These are phyloP conservation scores for Gymnoscopelus braueri DNA, from an alignment of 2,797 vertebrate species.

Conservation along the genomic window DNA sequence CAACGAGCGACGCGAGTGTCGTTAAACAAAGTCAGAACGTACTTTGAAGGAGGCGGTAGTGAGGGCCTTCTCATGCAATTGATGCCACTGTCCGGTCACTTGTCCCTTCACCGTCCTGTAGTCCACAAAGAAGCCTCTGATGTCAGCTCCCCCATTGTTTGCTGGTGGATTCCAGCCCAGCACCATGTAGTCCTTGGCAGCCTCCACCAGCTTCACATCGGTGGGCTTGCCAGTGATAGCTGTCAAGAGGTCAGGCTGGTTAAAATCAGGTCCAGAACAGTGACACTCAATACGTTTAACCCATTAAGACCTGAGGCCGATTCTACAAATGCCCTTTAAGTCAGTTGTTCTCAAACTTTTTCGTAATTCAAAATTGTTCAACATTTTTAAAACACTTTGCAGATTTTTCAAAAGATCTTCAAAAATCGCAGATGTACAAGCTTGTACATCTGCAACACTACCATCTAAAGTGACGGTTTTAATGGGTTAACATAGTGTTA, in stretches of 20 bases:
- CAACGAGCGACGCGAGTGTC: background rate
- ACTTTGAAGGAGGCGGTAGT: conserved; percentile 92
- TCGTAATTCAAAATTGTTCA: no score
- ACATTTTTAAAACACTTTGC: no score
- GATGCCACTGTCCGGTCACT: conserved; percentile 88
- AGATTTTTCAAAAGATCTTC: no score
- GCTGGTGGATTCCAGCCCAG: conserved; percentile 89
- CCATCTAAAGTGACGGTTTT: no score
- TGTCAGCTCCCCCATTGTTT: conserved; percentile 85
- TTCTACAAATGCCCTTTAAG: no score
- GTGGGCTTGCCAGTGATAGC: conserved; percentile 86
- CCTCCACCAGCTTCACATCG: conserved; percentile 87
- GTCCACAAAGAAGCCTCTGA: conserved; percentile 95
- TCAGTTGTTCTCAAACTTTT: no score
- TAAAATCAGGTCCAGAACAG: conserved; percentile 4
- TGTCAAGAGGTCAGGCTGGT: conserved; percentile 54
- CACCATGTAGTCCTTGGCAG: conserved; percentile 90
- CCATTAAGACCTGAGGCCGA: no score
- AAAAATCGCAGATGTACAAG: no score
- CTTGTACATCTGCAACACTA: no score
- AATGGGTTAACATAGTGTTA: no score
- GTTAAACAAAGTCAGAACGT: conserved; percentile 25
- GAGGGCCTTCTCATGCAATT: conserved; percentile 89
- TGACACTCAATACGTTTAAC: no score
- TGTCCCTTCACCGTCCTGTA: conserved; percentile 88